Evolutionary conservation across 2,113 vertebrate genomes (phyloP).

Genomic region (Uropsilus gracilis): DNA sequence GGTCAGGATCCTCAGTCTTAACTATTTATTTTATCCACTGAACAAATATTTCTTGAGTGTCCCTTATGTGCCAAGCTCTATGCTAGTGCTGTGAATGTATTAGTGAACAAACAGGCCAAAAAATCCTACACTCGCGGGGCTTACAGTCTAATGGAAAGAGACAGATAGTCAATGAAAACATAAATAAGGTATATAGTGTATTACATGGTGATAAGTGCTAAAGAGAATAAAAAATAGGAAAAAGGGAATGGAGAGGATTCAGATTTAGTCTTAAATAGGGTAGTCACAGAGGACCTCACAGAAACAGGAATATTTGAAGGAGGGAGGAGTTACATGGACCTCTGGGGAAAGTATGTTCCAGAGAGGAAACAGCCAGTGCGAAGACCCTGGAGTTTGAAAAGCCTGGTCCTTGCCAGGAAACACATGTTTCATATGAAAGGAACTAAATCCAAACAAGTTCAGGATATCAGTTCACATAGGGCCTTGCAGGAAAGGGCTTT

Average conservation of each 20-base stretch:
- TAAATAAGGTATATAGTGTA: background rate
- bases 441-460: fast-evolving
- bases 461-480: background rate
- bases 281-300: background rate
- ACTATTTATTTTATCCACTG: background rate
- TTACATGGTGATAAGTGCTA: background rate
- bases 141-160: conserved; percentile 38
- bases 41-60: background rate
- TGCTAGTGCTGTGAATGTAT: background rate
- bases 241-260: background rate
- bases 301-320: background rate
- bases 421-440: fast-evolving
- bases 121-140: background rate
- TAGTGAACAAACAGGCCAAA: background rate
- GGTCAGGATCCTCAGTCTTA: background rate
- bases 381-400: background rate
- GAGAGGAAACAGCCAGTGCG: background rate
- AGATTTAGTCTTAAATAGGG: background rate
- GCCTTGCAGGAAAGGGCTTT: background rate
- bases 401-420: background rate
- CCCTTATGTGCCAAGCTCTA: background rate
- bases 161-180: background rate
- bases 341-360: background rate
- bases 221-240: background rate
- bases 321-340: background rate